Conservation (phyloP, 2,113 vertebrate species). For the Glareola pratincola region DNA sequence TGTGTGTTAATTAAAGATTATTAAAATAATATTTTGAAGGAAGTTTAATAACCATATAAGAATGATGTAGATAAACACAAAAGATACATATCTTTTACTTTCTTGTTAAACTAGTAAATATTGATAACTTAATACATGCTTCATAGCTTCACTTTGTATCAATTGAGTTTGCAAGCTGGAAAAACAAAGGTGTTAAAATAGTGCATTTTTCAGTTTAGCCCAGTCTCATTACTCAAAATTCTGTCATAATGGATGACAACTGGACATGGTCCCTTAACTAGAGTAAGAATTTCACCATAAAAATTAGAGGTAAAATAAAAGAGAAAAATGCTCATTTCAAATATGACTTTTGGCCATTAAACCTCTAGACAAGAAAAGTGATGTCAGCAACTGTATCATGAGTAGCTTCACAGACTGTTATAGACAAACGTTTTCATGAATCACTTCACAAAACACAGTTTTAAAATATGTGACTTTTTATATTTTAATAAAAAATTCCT, state of each 20-base stretch:
- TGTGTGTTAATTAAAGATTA: slow-evolving; percentile 70
- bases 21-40: slow-evolving; percentile 57
- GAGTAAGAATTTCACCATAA: background rate
- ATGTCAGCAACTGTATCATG: background rate
- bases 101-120: slow-evolving; percentile 56
- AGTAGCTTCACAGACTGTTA: background rate
- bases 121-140: background rate
- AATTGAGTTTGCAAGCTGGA: background rate
- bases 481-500: background rate
- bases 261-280: background rate
- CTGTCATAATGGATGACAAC: background rate
- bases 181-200: background rate
- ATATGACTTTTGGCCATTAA: background rate
- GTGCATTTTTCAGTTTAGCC: background rate
- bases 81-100: background rate
- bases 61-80: slow-evolving; percentile 43
- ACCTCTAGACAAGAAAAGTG: background rate
- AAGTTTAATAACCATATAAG: slow-evolving; percentile 56
- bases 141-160: background rate
- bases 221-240: background rate
- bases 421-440: background rate
- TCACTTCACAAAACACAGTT: background rate
- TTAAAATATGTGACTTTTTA: background rate
- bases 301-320: background rate
- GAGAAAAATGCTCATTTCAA: background rate